Conservation (phyloP, 2,888 invertebrate species). For the Ornithoptera priamus region DNA sequence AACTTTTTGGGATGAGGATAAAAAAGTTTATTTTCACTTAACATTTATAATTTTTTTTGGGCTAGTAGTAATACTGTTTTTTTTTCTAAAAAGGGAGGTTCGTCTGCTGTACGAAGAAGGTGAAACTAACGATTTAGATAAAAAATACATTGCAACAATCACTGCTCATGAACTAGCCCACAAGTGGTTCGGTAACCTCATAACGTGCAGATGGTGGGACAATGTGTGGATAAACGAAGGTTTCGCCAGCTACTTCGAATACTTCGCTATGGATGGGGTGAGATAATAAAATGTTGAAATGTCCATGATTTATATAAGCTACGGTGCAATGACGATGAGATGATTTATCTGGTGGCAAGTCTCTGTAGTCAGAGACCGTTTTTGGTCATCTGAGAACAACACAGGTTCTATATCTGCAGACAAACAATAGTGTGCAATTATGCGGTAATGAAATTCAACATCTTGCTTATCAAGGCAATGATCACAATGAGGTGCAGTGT, state of each 20-base stretch:
- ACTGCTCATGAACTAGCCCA: slow-evolving; percentile 83
- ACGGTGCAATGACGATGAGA: too few relatives aligned
- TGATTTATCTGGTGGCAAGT: too few relatives aligned
- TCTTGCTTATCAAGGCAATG: too few relatives aligned
- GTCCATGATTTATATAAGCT: not conserved
- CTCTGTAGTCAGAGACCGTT: too few relatives aligned
- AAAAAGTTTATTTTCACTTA: too few relatives aligned
- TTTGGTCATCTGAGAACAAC: too few relatives aligned
- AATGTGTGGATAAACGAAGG: slow-evolving; percentile 88
- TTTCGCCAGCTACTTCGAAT: slow-evolving; percentile 86
- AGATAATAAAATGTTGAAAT: slow-evolving; percentile 35
- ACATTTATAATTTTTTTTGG: not conserved
- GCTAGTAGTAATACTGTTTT: not conserved
- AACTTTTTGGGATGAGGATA: too few relatives aligned
- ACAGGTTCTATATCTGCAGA: too few relatives aligned
- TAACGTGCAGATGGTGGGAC: slow-evolving; percentile 87
- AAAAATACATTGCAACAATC: slow-evolving; percentile 72
- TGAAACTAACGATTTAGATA: slow-evolving; percentile 63
- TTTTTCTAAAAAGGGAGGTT: slow-evolving; percentile 53
- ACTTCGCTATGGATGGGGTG: slow-evolving; percentile 76
- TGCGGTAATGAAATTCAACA: too few relatives aligned
- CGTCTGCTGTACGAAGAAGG: slow-evolving; percentile 67
- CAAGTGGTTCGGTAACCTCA: slow-evolving; percentile 90
- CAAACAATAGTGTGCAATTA: too few relatives aligned
- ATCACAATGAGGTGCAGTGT: too few relatives aligned